Evolutionary conservation across 1,140 invertebrate species (phyloP).

Genomic region (Zeugodacus cucurbitae): DNA sequence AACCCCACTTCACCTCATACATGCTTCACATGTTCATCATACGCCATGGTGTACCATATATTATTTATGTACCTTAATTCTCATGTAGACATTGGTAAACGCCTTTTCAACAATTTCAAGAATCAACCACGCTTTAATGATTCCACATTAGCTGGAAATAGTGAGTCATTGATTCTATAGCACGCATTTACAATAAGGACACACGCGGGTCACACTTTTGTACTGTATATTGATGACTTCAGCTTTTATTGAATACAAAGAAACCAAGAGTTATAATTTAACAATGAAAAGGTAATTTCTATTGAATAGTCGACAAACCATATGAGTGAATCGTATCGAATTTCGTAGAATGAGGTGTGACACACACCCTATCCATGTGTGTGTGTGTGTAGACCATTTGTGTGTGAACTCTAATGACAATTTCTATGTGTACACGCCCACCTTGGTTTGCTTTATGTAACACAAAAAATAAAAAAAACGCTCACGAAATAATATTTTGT

Average conservation of each 20-base stretch:
- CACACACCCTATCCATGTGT: not conserved
- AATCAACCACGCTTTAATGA: not conserved
- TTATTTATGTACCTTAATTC: not conserved
- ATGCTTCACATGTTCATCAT: not conserved
- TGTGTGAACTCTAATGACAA: not conserved
- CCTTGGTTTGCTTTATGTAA: not conserved
- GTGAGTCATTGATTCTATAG: not conserved
- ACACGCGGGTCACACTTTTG: not conserved
- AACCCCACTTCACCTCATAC: not conserved
- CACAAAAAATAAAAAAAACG: not conserved
- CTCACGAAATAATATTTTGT: not conserved
- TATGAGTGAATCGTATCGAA: not conserved
- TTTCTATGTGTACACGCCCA: not conserved
- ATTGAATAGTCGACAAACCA: not conserved
- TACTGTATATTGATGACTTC: not conserved
- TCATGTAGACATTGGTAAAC: not conserved
- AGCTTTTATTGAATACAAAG: not conserved
- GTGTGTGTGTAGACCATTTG: not conserved
- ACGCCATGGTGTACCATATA: not conserved
- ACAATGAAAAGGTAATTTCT: not conserved
- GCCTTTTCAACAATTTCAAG: not conserved
- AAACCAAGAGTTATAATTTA: not conserved
- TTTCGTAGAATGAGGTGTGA: not conserved
- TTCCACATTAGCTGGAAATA: not conserved
- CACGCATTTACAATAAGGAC: not conserved